A percentile compares a stretch with the other conserved stretches of the same genome.
Conservation (phyloP, 2,797 vertebrate genomes). For the Darevskia nairensis region DNA sequence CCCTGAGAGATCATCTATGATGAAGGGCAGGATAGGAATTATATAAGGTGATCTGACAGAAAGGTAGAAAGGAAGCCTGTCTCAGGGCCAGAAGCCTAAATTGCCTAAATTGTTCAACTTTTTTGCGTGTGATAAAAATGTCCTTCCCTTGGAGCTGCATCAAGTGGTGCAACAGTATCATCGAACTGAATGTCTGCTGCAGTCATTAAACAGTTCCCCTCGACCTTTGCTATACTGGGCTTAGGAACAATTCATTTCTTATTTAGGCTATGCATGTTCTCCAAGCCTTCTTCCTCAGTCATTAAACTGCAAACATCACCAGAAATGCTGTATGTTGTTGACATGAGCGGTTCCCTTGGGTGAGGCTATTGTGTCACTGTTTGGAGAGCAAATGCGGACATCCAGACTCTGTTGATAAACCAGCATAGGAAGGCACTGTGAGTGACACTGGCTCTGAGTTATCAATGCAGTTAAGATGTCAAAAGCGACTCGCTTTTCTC, state of each 20-base stretch:
- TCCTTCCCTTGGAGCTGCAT: slow-evolving; percentile 34
- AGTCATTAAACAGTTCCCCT: slow-evolving; percentile 22
- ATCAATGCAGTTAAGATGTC: background rate
- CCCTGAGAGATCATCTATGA: no score
- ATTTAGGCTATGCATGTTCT: background rate
- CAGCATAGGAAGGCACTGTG: background rate
- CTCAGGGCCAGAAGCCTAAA: slow-evolving; percentile 31
- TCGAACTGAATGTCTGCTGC: background rate
- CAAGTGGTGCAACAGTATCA: slow-evolving; percentile 16
- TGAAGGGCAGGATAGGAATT: background rate
- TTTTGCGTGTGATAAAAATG: background rate
- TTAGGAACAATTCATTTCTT: slow-evolving; percentile 14
- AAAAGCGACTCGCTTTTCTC: background rate
- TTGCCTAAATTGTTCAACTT: background rate
- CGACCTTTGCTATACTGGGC: slow-evolving; percentile 9
- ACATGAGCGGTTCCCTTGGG: background rate
- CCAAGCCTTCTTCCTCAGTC: background rate
- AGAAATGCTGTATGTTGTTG: background rate
- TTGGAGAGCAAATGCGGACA: background rate
- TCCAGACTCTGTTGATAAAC: background rate
- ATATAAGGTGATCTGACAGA: background rate
- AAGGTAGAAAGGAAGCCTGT: slow-evolving; percentile 29
- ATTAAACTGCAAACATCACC: background rate
- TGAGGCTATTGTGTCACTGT: background rate
- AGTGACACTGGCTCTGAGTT: background rate